Base-by-base conservation (phyloP, 2,797 vertebrate species). In the Argyrosomus regius region DNA sequence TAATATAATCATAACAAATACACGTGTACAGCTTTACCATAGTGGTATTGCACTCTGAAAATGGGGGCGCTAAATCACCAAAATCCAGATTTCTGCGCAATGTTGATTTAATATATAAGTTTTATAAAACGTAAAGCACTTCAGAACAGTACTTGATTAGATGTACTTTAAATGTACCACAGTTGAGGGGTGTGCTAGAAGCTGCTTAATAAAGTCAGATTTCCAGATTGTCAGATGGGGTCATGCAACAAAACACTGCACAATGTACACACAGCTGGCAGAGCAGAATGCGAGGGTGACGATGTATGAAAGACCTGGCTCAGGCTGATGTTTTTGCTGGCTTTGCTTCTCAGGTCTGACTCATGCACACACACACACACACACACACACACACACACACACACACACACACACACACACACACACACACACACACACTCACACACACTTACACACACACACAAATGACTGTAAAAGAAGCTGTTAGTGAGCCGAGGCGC, bases 391-490 rank as follows among this genome's bases (percentile, higher is more conserved):
- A 46, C 63, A 46, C 52, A 20, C 28, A 35, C 63, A 46, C 52
- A 20, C 28, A 35, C 63, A 46, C 52, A 20, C 28, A 26, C 59
- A 46, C 52, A 35, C 58, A 45, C 67, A 43, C 39, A 79, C 46
- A 48, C 71, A 57, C 59, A 64, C 58, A 45, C 67, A 43, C 35
- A 78, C 56, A 46, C 63, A 46, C 52, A 20, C 28, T 28, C 63
- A 46, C 52, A 20, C 28, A 35, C 63, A 46, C 52, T n/a, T n/a
- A n/a, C n/a, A n/a, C n/a, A 20, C 28, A 35, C 58, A 45, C 67
- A 43, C 39, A 79, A 39, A 39, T 39, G 46, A 75, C 72, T 87
- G 85, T 86, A 91, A 87, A 91, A 88, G 77, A 90, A 92, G 90
- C 89, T 76, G 89, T 87, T 90, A 86, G 85, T 46, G 79, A 81